Percentiles rank a stretch among this genome's conserved stretches.
Evolutionary conservation across 2,888 invertebrate genomes (phyloP).

Genomic region (Seira musarum): DNA sequence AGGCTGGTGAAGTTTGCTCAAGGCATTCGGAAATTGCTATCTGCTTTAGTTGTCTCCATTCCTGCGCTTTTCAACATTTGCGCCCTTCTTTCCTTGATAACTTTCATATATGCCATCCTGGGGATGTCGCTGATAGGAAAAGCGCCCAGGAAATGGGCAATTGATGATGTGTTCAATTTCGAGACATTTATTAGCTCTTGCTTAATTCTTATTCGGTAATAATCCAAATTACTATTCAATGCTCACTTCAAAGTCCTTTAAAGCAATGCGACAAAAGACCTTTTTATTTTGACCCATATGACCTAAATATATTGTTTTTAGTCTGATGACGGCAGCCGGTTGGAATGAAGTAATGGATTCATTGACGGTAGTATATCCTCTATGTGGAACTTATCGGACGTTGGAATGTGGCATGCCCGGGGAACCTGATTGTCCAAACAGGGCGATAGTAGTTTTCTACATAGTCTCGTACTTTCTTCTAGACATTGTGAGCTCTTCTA

Average conservation of each 20-base stretch:
- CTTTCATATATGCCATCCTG: conserved; percentile 99
- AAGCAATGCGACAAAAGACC: too few species aligned
- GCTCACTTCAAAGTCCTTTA: too few species aligned
- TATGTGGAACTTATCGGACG: conserved; percentile 75
- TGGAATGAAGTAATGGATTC: conserved; percentile 97
- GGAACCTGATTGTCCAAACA: conserved; percentile 80
- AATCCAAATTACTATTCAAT: too few species aligned
- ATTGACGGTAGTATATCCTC: conserved; percentile 76
- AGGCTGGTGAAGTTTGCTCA: conserved; percentile 98
- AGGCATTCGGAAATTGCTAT: conserved; percentile 96
- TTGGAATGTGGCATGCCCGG: conserved; percentile 25
- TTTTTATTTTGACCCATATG: too few species aligned
- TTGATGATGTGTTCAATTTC: conserved; percentile 98
- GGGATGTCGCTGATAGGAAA: conserved; percentile 97
- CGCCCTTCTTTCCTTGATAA: conserved; percentile 95
- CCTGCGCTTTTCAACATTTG: conserved; percentile 99
- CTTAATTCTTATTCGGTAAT: too few species aligned
- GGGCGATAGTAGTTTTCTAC: conserved; percentile 91
- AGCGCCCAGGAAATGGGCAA: conserved; percentile 89
- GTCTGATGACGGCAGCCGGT: conserved; percentile 94
- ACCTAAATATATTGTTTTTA: conserved; percentile 69
- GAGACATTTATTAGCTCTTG: too few species aligned
- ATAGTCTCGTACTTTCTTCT: conserved; percentile 88
- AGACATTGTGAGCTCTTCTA: background rate
- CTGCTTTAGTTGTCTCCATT: conserved; percentile 98